These are phyloP conservation scores for Sinhomidia bicolor DNA, from an alignment of 2,888 invertebrate species.

Conservation along the genomic window DNA sequence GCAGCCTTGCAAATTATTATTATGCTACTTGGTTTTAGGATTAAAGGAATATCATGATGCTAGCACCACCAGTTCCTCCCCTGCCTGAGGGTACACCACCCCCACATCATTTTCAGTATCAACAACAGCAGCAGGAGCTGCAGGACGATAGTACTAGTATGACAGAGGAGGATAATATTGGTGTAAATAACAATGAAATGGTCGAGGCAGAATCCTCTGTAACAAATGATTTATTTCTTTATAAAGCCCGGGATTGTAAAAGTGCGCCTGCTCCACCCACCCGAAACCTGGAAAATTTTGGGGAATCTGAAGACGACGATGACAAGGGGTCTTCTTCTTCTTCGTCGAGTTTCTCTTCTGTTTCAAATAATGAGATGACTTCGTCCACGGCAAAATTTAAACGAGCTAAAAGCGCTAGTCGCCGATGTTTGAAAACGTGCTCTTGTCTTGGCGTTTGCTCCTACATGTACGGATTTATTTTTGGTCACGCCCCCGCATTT, in stretches of 20 bases:
- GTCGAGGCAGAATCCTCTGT: background rate
- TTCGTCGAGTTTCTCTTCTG: conserved; percentile 3
- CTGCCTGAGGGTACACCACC: conserved; percentile 19
- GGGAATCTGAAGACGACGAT: background rate
- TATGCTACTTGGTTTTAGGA: background rate
- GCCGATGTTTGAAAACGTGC: background rate
- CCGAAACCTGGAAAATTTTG: background rate
- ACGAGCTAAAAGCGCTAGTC: background rate
- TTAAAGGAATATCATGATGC: conserved; percentile 14
- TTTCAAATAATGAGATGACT: background rate
- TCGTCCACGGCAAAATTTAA: background rate
- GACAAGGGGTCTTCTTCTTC: background rate
- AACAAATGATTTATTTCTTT: conserved; percentile 10
- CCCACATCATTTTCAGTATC: background rate
- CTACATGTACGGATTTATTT: conserved; percentile 9
- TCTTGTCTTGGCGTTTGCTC: background rate
- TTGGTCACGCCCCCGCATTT: conserved; percentile 62
- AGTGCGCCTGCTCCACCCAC: conserved; percentile 38
- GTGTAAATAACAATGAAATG: background rate
- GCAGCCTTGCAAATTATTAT: too few species aligned
- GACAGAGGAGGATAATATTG: too few species aligned
- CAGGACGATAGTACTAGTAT: too few species aligned
- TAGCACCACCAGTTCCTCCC: background rate
- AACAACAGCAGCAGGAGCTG: background rate
- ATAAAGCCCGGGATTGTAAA: conserved; percentile 47